phyloP scores from a whole-genome alignment of 2,113 vertebrate genomes.

The Narcine bancroftii region DNA sequence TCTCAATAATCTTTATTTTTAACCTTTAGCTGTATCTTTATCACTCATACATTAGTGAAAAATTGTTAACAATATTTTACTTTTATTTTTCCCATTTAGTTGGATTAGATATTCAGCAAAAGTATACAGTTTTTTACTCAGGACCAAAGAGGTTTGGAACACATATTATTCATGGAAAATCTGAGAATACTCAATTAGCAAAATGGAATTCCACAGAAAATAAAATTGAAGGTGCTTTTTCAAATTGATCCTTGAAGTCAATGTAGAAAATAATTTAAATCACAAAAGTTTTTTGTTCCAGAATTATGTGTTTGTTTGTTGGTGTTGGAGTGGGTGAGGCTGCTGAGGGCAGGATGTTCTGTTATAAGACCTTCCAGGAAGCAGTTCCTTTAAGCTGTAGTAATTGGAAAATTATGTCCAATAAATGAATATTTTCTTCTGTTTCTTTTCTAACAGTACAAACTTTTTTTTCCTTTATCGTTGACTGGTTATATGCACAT shows the following conservation, averaged over 20 bases:
- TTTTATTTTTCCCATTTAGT: constrained; percentile 55
- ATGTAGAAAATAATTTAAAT: neutral
- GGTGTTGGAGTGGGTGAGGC: neutral
- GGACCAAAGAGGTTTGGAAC: constrained; percentile 48
- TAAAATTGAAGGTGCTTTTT: constrained; percentile 42
- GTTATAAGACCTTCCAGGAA: neutral
- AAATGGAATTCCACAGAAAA: constrained; percentile 51
- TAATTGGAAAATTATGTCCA: neutral
- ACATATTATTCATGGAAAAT: constrained; percentile 42
- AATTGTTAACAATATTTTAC: constrained; percentile 11
- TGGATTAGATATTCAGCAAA: constrained; percentile 80
- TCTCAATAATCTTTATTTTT: no score
- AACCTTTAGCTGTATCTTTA: neutral
- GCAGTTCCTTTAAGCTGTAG: neutral
- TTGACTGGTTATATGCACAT: neutral
- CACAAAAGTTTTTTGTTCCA: neutral
- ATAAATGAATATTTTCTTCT: neutral
- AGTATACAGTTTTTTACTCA: constrained; percentile 66
- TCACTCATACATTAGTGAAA: neutral
- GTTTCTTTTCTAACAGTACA: neutral
- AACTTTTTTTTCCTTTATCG: neutral
- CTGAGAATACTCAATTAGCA: constrained; percentile 42
- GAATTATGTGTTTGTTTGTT: neutral
- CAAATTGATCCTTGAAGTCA: neutral
- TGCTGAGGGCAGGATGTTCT: neutral